Evolutionary conservation across 2,113 vertebrate species (phyloP), one percentile per base, ranked within the genome.

Genomic region (Protobothrops mucrosquamatus): DNA sequence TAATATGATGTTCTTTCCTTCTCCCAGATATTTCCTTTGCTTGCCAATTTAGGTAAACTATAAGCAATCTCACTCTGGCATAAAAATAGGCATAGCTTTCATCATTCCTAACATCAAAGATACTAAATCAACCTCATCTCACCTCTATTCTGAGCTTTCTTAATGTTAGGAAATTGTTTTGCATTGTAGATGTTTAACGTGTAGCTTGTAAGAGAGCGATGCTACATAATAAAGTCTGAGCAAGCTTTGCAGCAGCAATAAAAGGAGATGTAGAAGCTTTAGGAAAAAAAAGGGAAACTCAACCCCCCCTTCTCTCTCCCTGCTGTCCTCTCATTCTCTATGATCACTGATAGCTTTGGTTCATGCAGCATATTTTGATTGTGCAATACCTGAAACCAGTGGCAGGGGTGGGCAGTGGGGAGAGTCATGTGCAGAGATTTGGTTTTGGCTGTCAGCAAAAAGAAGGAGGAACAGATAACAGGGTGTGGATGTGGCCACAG

Each of bases 361-460:
- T 96, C 95, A 95, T 56, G 94, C 95, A 96, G 96, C 96, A 7
- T 91, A 57, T 3, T 94, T 88, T 85, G 0, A 87, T 97, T 97
- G 95, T 96, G 96, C 93, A 97, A 97, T 94, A 96, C 9, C 95
- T 95, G 96, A 96, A 96, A 94, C 95, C 95, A 95, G 92, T n/a
- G 96, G 94, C 95, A 96, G 94, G 92, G 94, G 94, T 93, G 93
- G 95, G 92, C 85, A 64, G 94, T 94, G 91, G 4, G 93, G 87
- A 86, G 57, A 95, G 96, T 95, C 90, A 85, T 93, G 95, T 97
- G 96, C 95, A 3, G 85, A 95, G 96, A 97, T 96, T 95, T 92
- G 93, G 96, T 92, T 96, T 88, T 52, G 95, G 55, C 59, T 92
- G 96, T 97, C 95, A 88, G 56, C 91, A 93, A 94, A 95, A 87